These are phyloP conservation scores for Chrysopilus asiliformis DNA, from an alignment of 2,888 invertebrate species.

Conservation along the genomic window DNA sequence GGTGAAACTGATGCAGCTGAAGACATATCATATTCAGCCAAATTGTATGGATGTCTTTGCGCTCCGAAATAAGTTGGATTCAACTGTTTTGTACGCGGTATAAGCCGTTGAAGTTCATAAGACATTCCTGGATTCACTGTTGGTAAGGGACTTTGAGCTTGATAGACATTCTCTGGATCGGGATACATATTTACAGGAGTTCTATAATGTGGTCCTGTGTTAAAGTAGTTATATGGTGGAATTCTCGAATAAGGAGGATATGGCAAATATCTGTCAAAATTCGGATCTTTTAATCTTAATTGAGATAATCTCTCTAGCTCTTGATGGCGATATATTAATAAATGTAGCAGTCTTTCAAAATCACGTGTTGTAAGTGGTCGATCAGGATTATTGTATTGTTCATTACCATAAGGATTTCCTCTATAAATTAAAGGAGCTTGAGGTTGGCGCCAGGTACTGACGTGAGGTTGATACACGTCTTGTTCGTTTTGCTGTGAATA, in stretches of 20 bases:
- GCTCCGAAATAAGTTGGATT: slow-evolving; percentile 34
- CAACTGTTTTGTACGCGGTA: slow-evolving; percentile 34
- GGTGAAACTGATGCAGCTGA: slow-evolving; percentile 11
- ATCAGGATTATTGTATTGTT: slow-evolving; percentile 45
- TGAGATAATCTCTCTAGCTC: slow-evolving; percentile 35
- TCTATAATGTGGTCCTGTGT: slow-evolving; percentile 8
- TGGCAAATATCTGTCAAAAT: slow-evolving; percentile 9
- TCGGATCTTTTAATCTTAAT: slow-evolving; percentile 19
- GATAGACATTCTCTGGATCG: slow-evolving; percentile 16
- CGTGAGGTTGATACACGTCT: slow-evolving; percentile 18
- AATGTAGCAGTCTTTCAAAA: slow-evolving; percentile 51
- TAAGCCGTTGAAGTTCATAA: slow-evolving; percentile 39
- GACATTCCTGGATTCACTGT: slow-evolving; percentile 22
- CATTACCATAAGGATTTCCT: neutral
- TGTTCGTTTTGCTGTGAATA: slow-evolving; percentile 29
- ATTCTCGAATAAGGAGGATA: slow-evolving; percentile 10
- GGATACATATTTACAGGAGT: slow-evolving; percentile 8
- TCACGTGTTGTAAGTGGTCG: slow-evolving; percentile 59
- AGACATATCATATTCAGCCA: slow-evolving; percentile 13
- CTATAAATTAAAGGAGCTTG: slow-evolving; percentile 20
- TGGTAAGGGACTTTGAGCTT: slow-evolving; percentile 16
- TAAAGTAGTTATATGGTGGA: slow-evolving; percentile 12
- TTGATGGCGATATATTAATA: slow-evolving; percentile 50
- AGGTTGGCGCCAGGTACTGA: slow-evolving; percentile 15
- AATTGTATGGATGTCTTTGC: slow-evolving; percentile 34